Percentiles rank a stretch among this genome's conserved stretches.
These are phyloP conservation scores for Drosophila vallismaia DNA, from an alignment of 2,888 invertebrate species.

Conservation along the genomic window DNA sequence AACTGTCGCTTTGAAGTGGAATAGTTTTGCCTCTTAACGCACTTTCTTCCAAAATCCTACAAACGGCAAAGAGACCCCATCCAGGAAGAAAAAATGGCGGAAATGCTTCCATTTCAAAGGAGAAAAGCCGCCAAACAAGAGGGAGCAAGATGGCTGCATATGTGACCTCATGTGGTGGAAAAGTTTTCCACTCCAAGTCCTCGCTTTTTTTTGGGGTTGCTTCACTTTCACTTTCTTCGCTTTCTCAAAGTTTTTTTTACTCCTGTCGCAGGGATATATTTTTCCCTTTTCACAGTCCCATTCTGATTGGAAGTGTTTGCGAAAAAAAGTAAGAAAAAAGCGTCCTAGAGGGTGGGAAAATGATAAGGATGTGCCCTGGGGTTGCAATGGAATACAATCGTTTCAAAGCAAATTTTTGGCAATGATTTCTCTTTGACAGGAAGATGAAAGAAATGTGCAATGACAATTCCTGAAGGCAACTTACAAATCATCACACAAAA, in stretches of 20 bases:
- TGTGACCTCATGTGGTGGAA: slow-evolving; percentile 33
- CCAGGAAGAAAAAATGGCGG: slow-evolving; percentile 72
- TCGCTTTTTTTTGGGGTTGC: slow-evolving; percentile 59
- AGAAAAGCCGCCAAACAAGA: slow-evolving; percentile 53
- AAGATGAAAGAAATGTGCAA: slow-evolving; percentile 41
- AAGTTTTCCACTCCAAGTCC: slow-evolving; percentile 22
- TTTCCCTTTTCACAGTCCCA: slow-evolving; percentile 38
- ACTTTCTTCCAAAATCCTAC: slow-evolving; percentile 56
- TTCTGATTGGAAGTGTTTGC: slow-evolving; percentile 68
- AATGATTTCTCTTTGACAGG: slow-evolving; percentile 64
- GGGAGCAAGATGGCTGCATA: slow-evolving; percentile 32
- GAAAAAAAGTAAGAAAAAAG: neutral
- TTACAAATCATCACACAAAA: neutral
- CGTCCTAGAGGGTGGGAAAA: slow-evolving; percentile 3
- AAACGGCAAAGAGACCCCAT: slow-evolving; percentile 7
- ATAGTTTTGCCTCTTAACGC: slow-evolving; percentile 75
- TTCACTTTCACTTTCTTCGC: slow-evolving; percentile 76
- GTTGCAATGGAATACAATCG: slow-evolving; percentile 30
- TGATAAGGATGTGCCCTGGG: slow-evolving; percentile 31
- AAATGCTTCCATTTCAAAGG: slow-evolving; percentile 78
- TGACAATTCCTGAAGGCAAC: slow-evolving; percentile 30
- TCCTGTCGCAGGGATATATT: slow-evolving; percentile 68
- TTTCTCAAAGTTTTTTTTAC: slow-evolving; percentile 50
- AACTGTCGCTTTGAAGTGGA: slow-evolving; percentile 74
- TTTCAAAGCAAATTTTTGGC: slow-evolving; percentile 70